Evolutionary conservation across 2,113 vertebrate genomes (phyloP), one percentile per base, ranked within the genome.

Genomic region (Phodopus roborovskii): DNA sequence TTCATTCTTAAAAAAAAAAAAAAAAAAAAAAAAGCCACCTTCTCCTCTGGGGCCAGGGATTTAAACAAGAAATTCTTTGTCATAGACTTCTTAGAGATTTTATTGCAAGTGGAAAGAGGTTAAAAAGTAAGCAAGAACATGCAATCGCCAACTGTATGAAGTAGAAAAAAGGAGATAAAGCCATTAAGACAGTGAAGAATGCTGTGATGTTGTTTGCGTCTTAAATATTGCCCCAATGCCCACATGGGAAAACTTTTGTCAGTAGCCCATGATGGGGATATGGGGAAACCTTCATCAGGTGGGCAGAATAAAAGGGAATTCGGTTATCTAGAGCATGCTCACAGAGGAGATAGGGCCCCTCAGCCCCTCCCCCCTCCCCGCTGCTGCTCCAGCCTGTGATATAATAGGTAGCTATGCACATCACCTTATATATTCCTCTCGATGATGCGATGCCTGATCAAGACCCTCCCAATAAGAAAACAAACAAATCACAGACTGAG

Each of bases 31-130:
- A 62, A 53, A 26, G 19, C 20, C n/a, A 3, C 45, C 19, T 84
- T 58, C 66, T 83, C 17, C 39, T 90, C 56, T 56, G 64, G 15
- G 20, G 62, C 45, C 66, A 30, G 66, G 71, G 36, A 79, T 42
- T 71, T 88, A 50, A 96, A 83, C 4, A 92, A 82, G 33, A 90
- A 96, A 86, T 50, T 5, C 30, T 53, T 56, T 22, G 17, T 56
- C 16, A 15, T 87, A 3, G 39, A 7, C 16, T 74, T 92, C 45
- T 68, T 89, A 39, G 39, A 74, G 30, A 10, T 93, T 94, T 71
- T n/a, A 78, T 30, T 83, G 19, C 3, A 74, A n/a, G 33, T 28
- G 13, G 1, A 50, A 90, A 90, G 66, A 82, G 5, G 16, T n/a
- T 42, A 88, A 75, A 88, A 48, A 11, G 53, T 7, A 88, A 19